Base-by-base conservation (phyloP, 2,888 invertebrate genomes). In the Lasiommata megera region DNA sequence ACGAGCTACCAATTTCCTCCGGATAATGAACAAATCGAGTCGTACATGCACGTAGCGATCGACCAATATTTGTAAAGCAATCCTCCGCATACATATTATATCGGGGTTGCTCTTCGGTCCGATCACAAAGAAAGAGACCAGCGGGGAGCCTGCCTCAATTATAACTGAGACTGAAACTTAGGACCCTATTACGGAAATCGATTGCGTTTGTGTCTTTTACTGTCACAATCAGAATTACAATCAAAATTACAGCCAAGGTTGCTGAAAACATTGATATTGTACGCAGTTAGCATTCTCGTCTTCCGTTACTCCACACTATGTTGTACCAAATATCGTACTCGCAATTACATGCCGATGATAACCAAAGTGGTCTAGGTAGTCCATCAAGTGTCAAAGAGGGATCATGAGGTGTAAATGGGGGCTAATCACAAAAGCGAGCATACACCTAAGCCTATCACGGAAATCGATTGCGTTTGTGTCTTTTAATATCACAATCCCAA, bases 91-190 rank as follows among this genome's bases (percentile, higher is more conserved):
- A 67, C 68, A 68, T 71, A 70, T 68, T 23, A 68, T 63, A 71
- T 71, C 68, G 69, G 71, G 68, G 66, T 62, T 64, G 52, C 50
- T 62, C 12, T 53, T 58, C 64, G 50, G 50, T 44, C 67, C 72
- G 68, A 66, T 53, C 68, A 80, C 87, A 88, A 88, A 89, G 88
- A 64, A 56, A 29, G 52, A 54, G 67, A 72, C 62, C 89, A 81
- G 87, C 88, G 84, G 89, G 89, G 82, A 74, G 84, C 83, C 80
- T 63, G 66, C 75, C 79, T 82, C 88, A 86, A 88, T 89, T 86
- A 88, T 79, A 82, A 73, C 76, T 70, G 66, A 71, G 70, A 66
- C 69, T 77, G 74, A 74, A 76, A 77, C 80, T 79, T 29, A 7
- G 57, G 3, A 3, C 57, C 14, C 44, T 43, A 62, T 60, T 50